Evolutionary conservation across 2,797 vertebrate species (phyloP).

Genomic region (Scarus forsteni): DNA sequence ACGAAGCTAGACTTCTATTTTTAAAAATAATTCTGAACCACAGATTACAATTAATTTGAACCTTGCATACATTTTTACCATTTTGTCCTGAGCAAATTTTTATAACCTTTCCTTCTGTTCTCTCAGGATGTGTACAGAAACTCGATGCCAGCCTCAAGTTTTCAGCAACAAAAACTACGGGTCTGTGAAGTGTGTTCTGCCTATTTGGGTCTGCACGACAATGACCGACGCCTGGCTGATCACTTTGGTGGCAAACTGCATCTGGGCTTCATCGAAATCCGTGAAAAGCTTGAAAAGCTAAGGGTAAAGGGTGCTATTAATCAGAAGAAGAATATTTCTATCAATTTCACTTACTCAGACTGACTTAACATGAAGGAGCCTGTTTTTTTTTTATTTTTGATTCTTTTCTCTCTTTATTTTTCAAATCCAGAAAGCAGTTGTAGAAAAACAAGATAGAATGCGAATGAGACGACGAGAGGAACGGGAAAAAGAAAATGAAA

Average conservation of each 20-base stretch:
- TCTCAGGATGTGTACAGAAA: slow-evolving; percentile 95
- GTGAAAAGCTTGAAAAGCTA: slow-evolving; percentile 97
- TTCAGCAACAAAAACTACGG: slow-evolving; percentile 97
- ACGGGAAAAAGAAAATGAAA: slow-evolving; percentile 82
- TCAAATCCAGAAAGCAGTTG: slow-evolving; percentile 89
- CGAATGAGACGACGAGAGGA: slow-evolving; percentile 93
- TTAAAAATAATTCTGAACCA: no score
- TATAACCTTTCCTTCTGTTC: neutral
- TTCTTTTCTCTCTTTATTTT: neutral
- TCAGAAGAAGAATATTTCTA: neutral
- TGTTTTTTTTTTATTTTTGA: neutral
- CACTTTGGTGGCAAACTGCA: slow-evolving; percentile 99
- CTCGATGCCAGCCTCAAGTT: slow-evolving; percentile 99
- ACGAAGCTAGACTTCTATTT: no score
- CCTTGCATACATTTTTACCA: neutral
- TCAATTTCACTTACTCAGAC: no score
- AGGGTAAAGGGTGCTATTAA: slow-evolving; percentile 80
- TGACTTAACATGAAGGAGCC: neutral
- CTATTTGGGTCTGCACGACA: slow-evolving; percentile 97
- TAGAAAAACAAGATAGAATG: slow-evolving; percentile 96
- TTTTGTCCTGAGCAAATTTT: neutral
- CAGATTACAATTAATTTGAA: no score
- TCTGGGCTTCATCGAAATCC: slow-evolving; percentile 98
- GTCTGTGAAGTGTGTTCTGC: slow-evolving; percentile 98
- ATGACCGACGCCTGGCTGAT: slow-evolving; percentile 95